A percentile compares a stretch with the other conserved stretches of the same genome.
These are phyloP conservation scores for Sminthurides aquaticus DNA, from an alignment of 2,888 invertebrate genomes.

Conservation along the genomic window DNA sequence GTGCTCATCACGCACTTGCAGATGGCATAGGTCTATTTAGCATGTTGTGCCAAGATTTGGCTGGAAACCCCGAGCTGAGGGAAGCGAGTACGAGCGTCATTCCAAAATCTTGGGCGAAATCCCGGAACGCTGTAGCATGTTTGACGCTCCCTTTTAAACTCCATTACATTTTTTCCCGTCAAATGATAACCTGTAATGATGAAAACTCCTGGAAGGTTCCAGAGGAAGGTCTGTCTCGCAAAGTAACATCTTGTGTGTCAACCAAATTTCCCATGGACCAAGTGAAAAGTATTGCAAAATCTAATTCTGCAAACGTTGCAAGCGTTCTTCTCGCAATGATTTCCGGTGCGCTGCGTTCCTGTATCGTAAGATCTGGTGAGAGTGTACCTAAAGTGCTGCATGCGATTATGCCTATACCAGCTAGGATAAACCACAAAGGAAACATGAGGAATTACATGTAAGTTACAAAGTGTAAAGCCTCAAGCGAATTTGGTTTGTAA, in stretches of 20 bases:
- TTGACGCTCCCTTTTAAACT: not conserved
- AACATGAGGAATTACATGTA: slow-evolving; percentile 20
- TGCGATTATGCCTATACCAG: slow-evolving; percentile 13
- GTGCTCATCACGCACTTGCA: slow-evolving; percentile 17
- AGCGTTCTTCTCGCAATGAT: not conserved
- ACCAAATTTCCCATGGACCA: slow-evolving; percentile 8
- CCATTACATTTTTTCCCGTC: slow-evolving; percentile 5
- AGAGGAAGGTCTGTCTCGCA: not conserved
- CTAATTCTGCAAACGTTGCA: not conserved
- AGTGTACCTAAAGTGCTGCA: slow-evolving; percentile 3
- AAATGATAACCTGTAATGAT: slow-evolving; percentile 13
- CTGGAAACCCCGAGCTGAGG: not conserved
- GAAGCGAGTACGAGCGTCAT: not conserved
- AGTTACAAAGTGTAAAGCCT: no score
- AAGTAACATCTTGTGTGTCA: not conserved
- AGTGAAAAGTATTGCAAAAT: not conserved
- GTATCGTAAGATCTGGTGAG: not conserved
- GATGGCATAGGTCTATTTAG: slow-evolving; percentile 17
- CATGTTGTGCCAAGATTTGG: slow-evolving; percentile 11
- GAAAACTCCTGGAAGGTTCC: slow-evolving; percentile 16
- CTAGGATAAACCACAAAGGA: not conserved
- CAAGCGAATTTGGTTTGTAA: no score
- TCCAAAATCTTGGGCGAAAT: not conserved
- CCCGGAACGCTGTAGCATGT: not conserved
- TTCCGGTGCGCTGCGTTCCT: slow-evolving; percentile 5